A percentile compares a stretch with the other conserved stretches of the same genome.
phyloP scores from a whole-genome alignment of 2,113 vertebrate genomes.

The Eonycteris spelaea region DNA sequence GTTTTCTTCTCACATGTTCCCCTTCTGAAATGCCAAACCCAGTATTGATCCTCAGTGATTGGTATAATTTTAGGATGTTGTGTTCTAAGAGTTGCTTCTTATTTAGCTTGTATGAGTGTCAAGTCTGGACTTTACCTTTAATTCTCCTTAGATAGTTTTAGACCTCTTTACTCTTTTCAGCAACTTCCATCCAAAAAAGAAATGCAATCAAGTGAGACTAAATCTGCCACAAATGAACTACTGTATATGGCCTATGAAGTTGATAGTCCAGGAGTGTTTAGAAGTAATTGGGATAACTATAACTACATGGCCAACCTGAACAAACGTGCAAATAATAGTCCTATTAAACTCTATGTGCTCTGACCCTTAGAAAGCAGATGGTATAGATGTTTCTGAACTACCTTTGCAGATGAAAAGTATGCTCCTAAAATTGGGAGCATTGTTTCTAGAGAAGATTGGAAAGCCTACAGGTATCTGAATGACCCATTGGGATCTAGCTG shows the following conservation, averaged over 20 bases:
- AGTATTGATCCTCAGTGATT: not conserved
- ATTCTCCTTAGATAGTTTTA: not conserved
- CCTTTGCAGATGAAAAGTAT: not conserved
- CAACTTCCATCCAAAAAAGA: not conserved
- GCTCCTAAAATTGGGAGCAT: not conserved
- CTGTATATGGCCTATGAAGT: not conserved
- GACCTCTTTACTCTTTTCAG: not conserved
- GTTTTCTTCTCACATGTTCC: not conserved
- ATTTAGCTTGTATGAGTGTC: not conserved
- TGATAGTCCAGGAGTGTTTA: not conserved
- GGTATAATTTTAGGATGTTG: not conserved
- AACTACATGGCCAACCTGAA: not conserved
- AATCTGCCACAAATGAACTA: not conserved
- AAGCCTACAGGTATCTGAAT: not conserved
- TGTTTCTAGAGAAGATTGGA: not conserved
- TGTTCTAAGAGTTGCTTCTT: not conserved
- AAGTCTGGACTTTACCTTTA: not conserved
- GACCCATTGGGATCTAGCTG: not conserved
- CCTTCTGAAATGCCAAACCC: not conserved
- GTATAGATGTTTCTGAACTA: not conserved
- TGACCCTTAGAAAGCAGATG: not conserved
- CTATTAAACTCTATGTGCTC: not conserved
- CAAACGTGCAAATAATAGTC: not conserved
- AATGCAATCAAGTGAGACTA: not conserved
- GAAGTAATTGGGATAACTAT: not conserved